Conservation (phyloP, 2,888 invertebrate species). For the Oligia latruncula region DNA sequence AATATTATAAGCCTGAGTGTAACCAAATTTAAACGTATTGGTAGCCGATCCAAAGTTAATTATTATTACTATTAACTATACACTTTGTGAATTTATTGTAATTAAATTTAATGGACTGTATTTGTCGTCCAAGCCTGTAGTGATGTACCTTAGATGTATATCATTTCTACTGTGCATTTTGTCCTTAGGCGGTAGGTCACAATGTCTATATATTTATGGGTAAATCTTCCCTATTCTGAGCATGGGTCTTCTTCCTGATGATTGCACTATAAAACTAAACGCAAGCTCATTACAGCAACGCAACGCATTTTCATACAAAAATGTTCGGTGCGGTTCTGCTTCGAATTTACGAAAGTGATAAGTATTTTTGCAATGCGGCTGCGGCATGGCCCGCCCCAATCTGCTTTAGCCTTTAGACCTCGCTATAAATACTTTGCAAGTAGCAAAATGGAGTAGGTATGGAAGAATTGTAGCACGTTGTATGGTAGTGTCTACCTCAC, state of each 20-base stretch:
- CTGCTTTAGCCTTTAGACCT: background rate
- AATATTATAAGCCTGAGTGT: conserved; percentile 8
- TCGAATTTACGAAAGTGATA: background rate
- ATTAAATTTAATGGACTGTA: conserved; percentile 18
- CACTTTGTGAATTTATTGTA: conserved; percentile 31
- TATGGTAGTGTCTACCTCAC: background rate
- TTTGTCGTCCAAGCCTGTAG: conserved; percentile 42
- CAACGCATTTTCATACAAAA: background rate
- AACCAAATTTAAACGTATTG: conserved; percentile 23
- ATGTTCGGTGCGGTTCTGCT: background rate
- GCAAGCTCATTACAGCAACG: background rate
- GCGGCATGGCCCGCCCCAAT: background rate
- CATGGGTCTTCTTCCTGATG: background rate
- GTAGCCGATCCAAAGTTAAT: conserved; percentile 25
- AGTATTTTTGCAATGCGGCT: background rate
- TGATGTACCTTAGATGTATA: conserved; percentile 32
- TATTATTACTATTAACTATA: conserved; percentile 13
- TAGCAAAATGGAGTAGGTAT: background rate
- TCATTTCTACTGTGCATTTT: conserved; percentile 40
- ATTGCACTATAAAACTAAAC: background rate
- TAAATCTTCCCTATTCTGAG: background rate
- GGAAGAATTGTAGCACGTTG: background rate
- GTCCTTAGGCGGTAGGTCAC: conserved; percentile 26
- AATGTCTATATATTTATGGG: background rate
- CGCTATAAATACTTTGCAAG: background rate